Evolutionary conservation across 2,888 invertebrate species (phyloP).

Genomic region (Azorinus chamasolen): DNA sequence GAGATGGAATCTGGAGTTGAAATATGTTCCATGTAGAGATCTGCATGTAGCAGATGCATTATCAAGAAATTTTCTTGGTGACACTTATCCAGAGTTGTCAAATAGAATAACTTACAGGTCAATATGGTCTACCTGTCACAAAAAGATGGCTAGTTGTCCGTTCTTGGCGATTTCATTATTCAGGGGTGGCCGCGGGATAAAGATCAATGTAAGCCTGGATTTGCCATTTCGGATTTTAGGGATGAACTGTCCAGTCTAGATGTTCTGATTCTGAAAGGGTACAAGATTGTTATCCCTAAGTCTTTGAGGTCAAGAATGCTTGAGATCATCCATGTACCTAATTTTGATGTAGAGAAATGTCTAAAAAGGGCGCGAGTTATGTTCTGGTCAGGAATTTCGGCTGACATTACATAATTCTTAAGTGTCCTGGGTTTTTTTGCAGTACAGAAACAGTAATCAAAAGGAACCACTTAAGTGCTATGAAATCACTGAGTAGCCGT

Average conservation of each 20-base stretch:
- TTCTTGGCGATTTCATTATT: background rate
- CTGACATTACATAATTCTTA: conserved; percentile 50
- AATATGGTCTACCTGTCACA: conserved; percentile 33
- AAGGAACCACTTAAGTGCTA: too few species aligned
- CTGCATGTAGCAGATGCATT: conserved; percentile 38
- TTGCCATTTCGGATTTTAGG: conserved; percentile 26
- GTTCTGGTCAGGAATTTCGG: conserved; percentile 58
- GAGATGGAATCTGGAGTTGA: conserved; percentile 41
- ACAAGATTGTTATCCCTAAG: conserved; percentile 47
- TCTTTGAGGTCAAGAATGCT: conserved; percentile 47
- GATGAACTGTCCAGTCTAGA: conserved; percentile 20
- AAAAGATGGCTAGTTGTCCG: conserved; percentile 19
- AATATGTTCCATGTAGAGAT: conserved; percentile 19
- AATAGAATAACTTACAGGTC: conserved; percentile 47
- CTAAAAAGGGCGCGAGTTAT: conserved; percentile 40
- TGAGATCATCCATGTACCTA: conserved; percentile 47
- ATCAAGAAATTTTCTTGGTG: conserved; percentile 27
- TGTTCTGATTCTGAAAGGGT: conserved; percentile 34
- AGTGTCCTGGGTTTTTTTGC: conserved; percentile 44
- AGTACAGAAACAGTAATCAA: conserved; percentile 8
- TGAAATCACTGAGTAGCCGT: too few species aligned
- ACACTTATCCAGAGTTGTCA: conserved; percentile 38
- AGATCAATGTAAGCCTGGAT: background rate
- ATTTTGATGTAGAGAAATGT: conserved; percentile 56
- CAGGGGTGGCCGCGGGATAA: background rate